phyloP scores from a whole-genome alignment of 92 coral and sea anemone genomes.

The Nematostella vectensis region DNA sequence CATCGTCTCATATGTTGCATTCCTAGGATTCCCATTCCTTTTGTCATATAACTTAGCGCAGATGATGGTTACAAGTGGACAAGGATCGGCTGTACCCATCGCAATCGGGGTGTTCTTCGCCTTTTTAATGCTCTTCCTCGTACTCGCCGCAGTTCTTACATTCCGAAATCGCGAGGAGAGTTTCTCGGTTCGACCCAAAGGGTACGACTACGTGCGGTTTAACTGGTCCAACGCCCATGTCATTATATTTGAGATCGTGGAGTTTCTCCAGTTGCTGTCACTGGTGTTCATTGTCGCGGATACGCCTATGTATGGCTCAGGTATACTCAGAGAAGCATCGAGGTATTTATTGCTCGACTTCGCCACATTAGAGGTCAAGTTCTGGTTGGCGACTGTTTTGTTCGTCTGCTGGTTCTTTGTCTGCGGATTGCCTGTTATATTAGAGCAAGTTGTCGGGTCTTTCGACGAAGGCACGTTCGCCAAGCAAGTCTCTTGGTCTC shows the following conservation, averaged over 20 bases:
- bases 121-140: conserved; percentile 40
- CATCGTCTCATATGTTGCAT: conserved; percentile 40
- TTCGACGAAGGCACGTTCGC: conserved; percentile 80
- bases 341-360: conserved; percentile 74
- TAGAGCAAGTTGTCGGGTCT: conserved; percentile 73
- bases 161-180: conserved; percentile 39
- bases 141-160: conserved; percentile 48
- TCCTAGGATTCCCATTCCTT: conserved; percentile 77
- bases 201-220: conserved; percentile 84
- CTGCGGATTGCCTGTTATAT: conserved; percentile 90
- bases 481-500: conserved; percentile 80
- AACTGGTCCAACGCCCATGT: conserved; percentile 95
- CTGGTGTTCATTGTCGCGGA: conserved; percentile 64
- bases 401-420: conserved; percentile 80
- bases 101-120: conserved; percentile 64
- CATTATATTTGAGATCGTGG: conserved; percentile 78
- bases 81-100: conserved; percentile 30
- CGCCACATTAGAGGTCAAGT: conserved; percentile 79
- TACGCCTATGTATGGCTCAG: conserved; percentile 80
- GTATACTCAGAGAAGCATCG: conserved; percentile 44
- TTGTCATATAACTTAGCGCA: conserved; percentile 60
- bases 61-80: conserved; percentile 31
- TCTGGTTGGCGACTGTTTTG: conserved; percentile 63
- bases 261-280: conserved; percentile 81
- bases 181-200: conserved; percentile 55